Base-by-base conservation (phyloP, 2,888 invertebrate genomes). In the Brachynemurus nebulosus region DNA sequence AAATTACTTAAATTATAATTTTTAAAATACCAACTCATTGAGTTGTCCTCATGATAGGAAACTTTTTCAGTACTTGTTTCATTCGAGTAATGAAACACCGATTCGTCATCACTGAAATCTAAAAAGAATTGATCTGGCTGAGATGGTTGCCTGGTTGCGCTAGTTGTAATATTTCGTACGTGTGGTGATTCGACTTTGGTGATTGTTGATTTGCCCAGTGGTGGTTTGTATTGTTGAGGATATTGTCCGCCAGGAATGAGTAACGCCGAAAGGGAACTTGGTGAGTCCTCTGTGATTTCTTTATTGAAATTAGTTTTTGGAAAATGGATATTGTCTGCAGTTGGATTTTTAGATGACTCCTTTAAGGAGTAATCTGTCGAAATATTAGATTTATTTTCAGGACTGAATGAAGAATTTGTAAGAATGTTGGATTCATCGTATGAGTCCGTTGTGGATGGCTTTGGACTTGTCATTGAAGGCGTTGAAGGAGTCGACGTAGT, bases 11-110 rank as follows among this genome's bases (percentile, higher is more conserved):
- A 78, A 59, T 85, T 84, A 58, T 89, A 89, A 61, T 86, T 86
- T 51, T 80, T 80, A 60, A 83, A 89, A 62, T 90, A 90, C 90
- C 90, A 90, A 53, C 79, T 80, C 65, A 79, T 80, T 40, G 72
- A 64, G 50, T 64, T 68, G 50, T 71, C 70, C 3, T 14, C 30
- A 11, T 66, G 64, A 2, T 9, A 17, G 51, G 64, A 60, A 19
- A 64, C 63, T 50, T 71, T 72, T 27, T 69, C 68, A 36, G 60
- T 50, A n/a, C 51, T 49, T 40, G 43, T 41, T 36, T 52, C 50
- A n/a, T 19, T 20, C 21, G 12, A 23, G n/a, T n/a, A n/a, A n/a
- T n/a, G n/a, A n/a, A n/a, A n/a, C n/a, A n/a, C n/a, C n/a, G 21
- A 39, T 11, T 20, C 11, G 16, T 25, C 16, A 30, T 37, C 19